Evolutionary conservation across 2,888 invertebrate species (phyloP), one percentile per base, ranked within the genome.

Genomic region (Zygogramma bicolorata): DNA sequence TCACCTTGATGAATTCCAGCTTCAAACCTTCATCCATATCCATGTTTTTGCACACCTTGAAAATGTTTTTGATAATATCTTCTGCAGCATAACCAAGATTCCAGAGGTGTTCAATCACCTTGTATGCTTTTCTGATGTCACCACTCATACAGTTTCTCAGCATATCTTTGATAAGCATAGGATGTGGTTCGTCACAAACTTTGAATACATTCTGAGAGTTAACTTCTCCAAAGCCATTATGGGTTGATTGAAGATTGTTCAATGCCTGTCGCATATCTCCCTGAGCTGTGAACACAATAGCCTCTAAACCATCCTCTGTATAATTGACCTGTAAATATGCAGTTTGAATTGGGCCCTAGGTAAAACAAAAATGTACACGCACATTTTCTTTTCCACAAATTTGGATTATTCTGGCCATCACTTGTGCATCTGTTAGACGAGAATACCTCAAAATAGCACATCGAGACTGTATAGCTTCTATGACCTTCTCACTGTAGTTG

Each of bases 161-260:
- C 97, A 99, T 98, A 82, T 94, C 92, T 86, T 95, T 94, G 61
- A 99, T 93, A 1, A 97, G 88, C 85, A 97, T 90, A 0, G 99
- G 99, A 88, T 99, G 99, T 0, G 99, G 99, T 87, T 99, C 99
- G 87, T 99, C 99, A 86, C 99, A 99, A 8, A 99, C 98, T 90
- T 97, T 98, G 86, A 98, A 99, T 20, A 99, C 99, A 89, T 98
- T 96, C 79, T 95, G 94, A 62, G 95, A 93, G 78, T 93, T 95
- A n/a, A 99, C 94, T 82, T 93, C 92, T 0, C 93, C 94, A 88
- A 97, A 98, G 7, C 97, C 97, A 85, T 97, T 97, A 62, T 93
- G 93, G 0, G 97, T 97, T 0, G 97, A 96, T 88, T 99, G 99
- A 67, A 99, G 88, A 89, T 99, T 99, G 88, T 99, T 99, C 58